These are phyloP conservation scores for Ophonus ardosiacus DNA, from an alignment of 2,888 invertebrate species.

Conservation along the genomic window DNA sequence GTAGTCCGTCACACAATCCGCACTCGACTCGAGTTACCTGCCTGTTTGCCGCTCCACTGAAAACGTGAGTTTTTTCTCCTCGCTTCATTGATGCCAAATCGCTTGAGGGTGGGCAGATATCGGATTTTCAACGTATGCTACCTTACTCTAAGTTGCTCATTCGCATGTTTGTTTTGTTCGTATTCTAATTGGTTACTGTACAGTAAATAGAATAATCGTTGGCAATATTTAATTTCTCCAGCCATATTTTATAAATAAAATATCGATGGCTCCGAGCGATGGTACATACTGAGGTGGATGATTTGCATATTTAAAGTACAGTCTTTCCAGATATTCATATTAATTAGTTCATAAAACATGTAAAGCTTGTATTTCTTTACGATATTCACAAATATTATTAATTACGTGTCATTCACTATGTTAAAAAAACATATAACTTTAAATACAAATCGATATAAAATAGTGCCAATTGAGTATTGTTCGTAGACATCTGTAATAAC, in stretches of 20 bases:
- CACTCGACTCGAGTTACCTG: slow-evolving; percentile 28
- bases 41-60: slow-evolving; percentile 36
- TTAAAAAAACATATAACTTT: no score
- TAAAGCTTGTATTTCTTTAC: slow-evolving; percentile 10
- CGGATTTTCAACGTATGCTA: slow-evolving; percentile 21
- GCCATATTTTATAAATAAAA: slow-evolving; percentile 51
- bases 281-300: background rate
- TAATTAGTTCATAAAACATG: slow-evolving; percentile 27
- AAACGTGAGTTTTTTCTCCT: slow-evolving; percentile 7
- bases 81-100: slow-evolving; percentile 38
- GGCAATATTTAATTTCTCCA: slow-evolving; percentile 52
- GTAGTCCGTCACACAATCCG: slow-evolving; percentile 34
- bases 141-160: background rate
- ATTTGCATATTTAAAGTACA: slow-evolving; percentile 44
- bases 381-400: background rate
- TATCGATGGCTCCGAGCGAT: slow-evolving; percentile 11
- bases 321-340: slow-evolving; percentile 32
- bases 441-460: no score
- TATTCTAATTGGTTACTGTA: slow-evolving; percentile 55
- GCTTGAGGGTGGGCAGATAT: slow-evolving; percentile 28
- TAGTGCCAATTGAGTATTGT: no score
- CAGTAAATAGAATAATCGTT: slow-evolving; percentile 54
- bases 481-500: no score
- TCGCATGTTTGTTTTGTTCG: slow-evolving; percentile 24
- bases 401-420: background rate